Evolutionary conservation across 2,113 vertebrate species (phyloP).

Genomic region (Oreochromis aureus): DNA sequence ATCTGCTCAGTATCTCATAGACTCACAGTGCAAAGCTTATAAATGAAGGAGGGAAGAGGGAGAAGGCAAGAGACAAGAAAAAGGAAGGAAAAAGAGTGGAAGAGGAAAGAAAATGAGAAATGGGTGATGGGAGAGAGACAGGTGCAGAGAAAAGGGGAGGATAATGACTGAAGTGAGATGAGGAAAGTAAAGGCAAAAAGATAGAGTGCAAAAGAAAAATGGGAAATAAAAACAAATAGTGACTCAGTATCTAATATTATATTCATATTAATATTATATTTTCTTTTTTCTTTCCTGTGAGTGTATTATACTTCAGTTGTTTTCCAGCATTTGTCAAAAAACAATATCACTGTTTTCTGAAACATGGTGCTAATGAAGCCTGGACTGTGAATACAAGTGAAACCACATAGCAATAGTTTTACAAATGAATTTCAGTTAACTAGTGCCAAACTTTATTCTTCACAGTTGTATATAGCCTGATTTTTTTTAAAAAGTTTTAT

Average conservation of each 20-base stretch:
- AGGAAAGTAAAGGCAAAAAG: neutral
- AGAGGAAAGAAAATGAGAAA: neutral
- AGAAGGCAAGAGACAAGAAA: neutral
- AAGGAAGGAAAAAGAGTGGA: neutral
- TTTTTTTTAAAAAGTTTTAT: neutral
- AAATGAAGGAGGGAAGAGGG: constrained; percentile 40
- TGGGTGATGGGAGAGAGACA: neutral
- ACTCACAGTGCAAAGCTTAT: constrained; percentile 44
- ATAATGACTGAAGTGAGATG: neutral
- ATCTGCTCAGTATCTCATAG: constrained; percentile 77
- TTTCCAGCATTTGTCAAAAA: neutral
- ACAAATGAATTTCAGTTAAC: neutral
- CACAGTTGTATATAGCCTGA: neutral
- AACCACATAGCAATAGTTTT: neutral
- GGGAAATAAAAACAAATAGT: neutral
- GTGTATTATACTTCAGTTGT: neutral
- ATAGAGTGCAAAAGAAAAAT: neutral
- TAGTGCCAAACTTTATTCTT: neutral
- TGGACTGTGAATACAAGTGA: neutral
- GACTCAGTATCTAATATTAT: neutral
- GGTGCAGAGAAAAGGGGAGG: neutral
- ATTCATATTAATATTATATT: neutral
- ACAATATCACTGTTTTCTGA: neutral
- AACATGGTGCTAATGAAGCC: neutral
- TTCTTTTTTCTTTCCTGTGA: neutral